These are phyloP conservation scores for Eumerus sabulonum DNA, from an alignment of 2,888 invertebrate species.

Conservation along the genomic window DNA sequence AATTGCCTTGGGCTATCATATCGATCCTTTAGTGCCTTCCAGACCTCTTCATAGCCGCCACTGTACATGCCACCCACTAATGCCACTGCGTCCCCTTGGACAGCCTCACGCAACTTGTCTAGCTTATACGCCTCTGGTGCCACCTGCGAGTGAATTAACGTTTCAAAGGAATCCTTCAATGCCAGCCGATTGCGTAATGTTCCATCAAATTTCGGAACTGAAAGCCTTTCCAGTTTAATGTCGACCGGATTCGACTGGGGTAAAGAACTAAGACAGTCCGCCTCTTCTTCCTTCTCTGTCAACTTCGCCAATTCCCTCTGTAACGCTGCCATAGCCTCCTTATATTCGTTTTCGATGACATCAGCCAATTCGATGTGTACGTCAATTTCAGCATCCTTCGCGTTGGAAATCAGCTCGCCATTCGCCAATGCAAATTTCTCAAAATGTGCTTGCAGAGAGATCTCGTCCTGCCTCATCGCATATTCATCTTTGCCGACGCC, in stretches of 20 bases:
- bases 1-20: conserved; percentile 32
- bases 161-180: conserved; percentile 30
- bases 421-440: background rate
- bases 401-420: background rate
- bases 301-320: no score
- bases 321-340: conserved; percentile 7
- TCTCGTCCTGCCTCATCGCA: conserved; percentile 8
- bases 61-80: no score
- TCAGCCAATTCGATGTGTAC: conserved; percentile 1
- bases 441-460: no score
- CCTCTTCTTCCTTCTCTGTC: background rate
- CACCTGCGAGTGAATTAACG: conserved; percentile 25
- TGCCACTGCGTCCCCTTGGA: conserved; percentile 33
- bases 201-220: conserved; percentile 17
- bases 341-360: background rate
- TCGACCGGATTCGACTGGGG: background rate
- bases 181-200: conserved; percentile 20
- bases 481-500: background rate
- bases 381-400: background rate
- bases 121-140: no score
- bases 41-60: no score
- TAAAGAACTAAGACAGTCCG: background rate
- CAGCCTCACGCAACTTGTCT: conserved; percentile 40
- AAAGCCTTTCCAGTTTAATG: conserved; percentile 3
- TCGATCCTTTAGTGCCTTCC: no score